These are phyloP conservation scores for Myiothlypis coronata DNA, from an alignment of 2,797 vertebrate genomes.

Conservation along the genomic window DNA sequence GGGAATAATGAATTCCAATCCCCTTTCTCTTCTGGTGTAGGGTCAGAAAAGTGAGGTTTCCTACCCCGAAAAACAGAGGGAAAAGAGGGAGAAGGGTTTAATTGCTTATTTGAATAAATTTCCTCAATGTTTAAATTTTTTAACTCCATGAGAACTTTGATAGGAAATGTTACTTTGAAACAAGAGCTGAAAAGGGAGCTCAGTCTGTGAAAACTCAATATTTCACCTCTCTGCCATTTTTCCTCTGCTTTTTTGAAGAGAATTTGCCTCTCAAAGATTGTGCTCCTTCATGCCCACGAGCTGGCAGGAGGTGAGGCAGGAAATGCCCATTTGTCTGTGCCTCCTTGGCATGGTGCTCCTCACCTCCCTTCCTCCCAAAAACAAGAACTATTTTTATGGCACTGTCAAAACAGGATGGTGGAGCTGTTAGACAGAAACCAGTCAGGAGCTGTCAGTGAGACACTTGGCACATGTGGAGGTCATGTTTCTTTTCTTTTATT, in stretches of 20 bases:
- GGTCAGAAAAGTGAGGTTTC: neutral
- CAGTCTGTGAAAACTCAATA: neutral
- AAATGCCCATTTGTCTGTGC: neutral
- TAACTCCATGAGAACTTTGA: neutral
- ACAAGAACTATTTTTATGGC: neutral
- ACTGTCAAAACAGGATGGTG: neutral
- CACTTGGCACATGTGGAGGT: neutral
- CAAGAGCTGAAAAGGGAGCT: neutral
- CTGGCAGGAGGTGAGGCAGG: neutral
- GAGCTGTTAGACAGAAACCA: neutral
- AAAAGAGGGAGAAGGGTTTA: neutral
- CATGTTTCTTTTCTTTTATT: neutral
- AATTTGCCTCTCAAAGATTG: neutral
- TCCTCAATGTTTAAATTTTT: neutral
- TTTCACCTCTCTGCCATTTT: neutral
- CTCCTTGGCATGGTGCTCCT: neutral
- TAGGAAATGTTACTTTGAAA: neutral
- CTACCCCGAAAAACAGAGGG: neutral
- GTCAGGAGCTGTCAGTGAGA: neutral
- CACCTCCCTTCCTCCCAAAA: neutral
- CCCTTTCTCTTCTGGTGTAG: neutral
- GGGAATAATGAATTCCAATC: neutral
- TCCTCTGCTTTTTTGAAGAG: neutral
- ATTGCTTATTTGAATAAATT: neutral
- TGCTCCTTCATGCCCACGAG: neutral